Conservation (phyloP, 2,113 vertebrate genomes). For the Aegypius monachus region DNA sequence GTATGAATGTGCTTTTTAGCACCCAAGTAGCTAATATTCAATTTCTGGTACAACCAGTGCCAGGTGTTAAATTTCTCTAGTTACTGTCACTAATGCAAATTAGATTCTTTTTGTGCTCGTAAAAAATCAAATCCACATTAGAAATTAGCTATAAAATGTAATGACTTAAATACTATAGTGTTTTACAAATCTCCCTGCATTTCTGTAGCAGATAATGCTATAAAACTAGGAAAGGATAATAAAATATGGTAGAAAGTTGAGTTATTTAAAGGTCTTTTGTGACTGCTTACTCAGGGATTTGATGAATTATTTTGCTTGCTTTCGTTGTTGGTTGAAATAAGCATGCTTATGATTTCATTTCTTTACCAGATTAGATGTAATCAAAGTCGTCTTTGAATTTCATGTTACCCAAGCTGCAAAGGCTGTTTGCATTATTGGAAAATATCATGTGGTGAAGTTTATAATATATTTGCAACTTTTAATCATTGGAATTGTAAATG, state of each 20-base stretch:
- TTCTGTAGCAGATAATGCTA: slow-evolving; percentile 76
- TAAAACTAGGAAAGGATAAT: slow-evolving; percentile 79
- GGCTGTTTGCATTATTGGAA: slow-evolving; percentile 63
- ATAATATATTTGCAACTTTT: slow-evolving; percentile 68
- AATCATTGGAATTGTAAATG: slow-evolving; percentile 50
- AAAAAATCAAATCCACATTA: slow-evolving; percentile 89
- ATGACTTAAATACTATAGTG: slow-evolving; percentile 86
- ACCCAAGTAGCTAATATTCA: slow-evolving; percentile 82
- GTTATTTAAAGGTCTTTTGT: slow-evolving; percentile 84
- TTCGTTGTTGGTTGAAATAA: slow-evolving; percentile 65
- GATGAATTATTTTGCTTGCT: slow-evolving; percentile 68
- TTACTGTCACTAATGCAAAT: slow-evolving; percentile 89
- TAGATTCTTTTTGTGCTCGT: slow-evolving; percentile 82
- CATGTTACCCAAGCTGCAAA: slow-evolving; percentile 52
- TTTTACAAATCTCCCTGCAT: slow-evolving; percentile 85
- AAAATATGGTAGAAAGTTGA: slow-evolving; percentile 78
- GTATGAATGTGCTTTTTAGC: slow-evolving; percentile 74
- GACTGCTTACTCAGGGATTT: slow-evolving; percentile 76
- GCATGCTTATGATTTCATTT: slow-evolving; percentile 67
- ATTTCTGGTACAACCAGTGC: slow-evolving; percentile 77
- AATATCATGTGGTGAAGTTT: slow-evolving; percentile 59
- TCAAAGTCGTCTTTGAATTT: slow-evolving; percentile 72
- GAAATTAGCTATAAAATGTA: slow-evolving; percentile 88
- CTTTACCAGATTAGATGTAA: slow-evolving; percentile 68
- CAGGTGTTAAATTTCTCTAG: slow-evolving; percentile 88